Evolutionary conservation across 2,888 invertebrate genomes (phyloP).

Genomic region (Onthophagus sagittarius): DNA sequence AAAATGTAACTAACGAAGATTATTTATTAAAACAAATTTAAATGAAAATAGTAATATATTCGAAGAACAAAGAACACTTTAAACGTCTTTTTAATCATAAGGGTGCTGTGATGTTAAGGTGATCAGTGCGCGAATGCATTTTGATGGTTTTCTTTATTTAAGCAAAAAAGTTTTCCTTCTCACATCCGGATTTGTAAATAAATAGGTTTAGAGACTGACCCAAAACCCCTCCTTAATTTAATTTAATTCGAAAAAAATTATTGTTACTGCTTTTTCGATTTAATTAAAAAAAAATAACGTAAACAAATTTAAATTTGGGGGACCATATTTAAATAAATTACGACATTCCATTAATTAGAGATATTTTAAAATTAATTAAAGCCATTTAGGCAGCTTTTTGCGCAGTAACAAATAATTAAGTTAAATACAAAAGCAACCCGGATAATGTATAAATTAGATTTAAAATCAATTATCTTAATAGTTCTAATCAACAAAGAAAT

Average conservation of each 20-base stretch:
- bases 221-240: neutral
- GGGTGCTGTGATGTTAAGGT: conserved; percentile 16
- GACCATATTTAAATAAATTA: no score
- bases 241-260: neutral
- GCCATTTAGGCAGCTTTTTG: neutral
- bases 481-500: neutral
- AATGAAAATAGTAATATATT: conserved; percentile 11
- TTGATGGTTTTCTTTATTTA: neutral
- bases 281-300: neutral
- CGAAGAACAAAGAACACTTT: neutral
- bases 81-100: conserved; percentile 11
- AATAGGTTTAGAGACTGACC: conserved; percentile 6
- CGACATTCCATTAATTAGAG: no score
- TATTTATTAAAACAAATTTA: conserved; percentile 25
- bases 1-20: conserved; percentile 16
- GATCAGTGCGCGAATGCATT: conserved; percentile 14
- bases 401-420: neutral
- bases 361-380: conserved; percentile 17
- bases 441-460: neutral
- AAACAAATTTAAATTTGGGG: no score
- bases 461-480: neutral
- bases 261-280: neutral
- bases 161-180: neutral
- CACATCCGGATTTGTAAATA: conserved; percentile 13
- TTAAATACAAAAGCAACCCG: neutral